A percentile compares a stretch with the other conserved stretches of the same genome.
phyloP scores from a whole-genome alignment of 1,140 invertebrate genomes.

The Bombus difficillimus region DNA sequence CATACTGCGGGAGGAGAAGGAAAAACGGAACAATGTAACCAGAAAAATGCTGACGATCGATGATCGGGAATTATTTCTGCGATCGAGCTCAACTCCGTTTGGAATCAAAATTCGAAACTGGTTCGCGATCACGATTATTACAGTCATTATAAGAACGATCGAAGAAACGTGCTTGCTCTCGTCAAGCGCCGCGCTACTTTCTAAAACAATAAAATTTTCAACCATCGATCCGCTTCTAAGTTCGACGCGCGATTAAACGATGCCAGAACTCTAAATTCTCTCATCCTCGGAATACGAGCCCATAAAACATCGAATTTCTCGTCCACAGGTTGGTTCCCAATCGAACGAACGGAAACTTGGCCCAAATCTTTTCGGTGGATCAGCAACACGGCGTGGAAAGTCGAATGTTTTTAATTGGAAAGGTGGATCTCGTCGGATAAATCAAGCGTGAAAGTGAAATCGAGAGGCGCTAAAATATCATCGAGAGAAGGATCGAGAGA shows the following conservation, averaged over 20 bases:
- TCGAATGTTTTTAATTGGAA: constrained; percentile 47
- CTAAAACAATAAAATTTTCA: constrained; percentile 11
- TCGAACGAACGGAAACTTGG: not conserved
- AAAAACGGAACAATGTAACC: fast-evolving
- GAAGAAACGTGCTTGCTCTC: not conserved
- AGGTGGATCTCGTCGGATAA: constrained; percentile 50
- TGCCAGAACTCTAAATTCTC: not conserved
- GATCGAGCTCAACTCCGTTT: not conserved
- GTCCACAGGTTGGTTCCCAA: too few species aligned
- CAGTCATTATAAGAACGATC: not conserved
- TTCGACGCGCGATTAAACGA: not conserved
- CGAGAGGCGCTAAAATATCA: constrained; percentile 32
- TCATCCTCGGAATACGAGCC: not conserved
- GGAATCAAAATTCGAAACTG: not conserved
- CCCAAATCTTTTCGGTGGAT: constrained; percentile 21
- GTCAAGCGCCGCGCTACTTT: not conserved
- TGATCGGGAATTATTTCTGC: not conserved
- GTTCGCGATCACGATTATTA: not conserved
- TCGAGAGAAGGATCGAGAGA: too few species aligned
- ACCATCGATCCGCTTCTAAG: not conserved
- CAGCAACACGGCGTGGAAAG: constrained; percentile 6
- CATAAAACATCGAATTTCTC: not conserved
- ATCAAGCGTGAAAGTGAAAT: constrained; percentile 69
- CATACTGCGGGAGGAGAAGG: fast-evolving
- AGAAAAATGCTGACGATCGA: not conserved